Evolutionary conservation across 2,113 vertebrate species (phyloP), one percentile per base, ranked within the genome.

Genomic region (Leuciscus idus): DNA sequence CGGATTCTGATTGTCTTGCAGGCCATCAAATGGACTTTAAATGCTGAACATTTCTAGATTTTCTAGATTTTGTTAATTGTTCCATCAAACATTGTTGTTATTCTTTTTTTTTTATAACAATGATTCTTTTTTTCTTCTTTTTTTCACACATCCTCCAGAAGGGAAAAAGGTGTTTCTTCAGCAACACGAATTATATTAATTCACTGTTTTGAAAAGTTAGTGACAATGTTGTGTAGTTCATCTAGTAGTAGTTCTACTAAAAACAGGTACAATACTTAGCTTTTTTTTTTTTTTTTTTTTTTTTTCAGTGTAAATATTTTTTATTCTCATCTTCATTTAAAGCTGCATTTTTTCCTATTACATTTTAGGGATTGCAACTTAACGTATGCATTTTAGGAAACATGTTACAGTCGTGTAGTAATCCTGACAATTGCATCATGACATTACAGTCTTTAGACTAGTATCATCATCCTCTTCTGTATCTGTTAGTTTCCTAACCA

Each of bases 111-210:
- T 72, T 73, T 30, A 57, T 52, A 15, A 23, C 39, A 15, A 21
- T 72, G 50, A 72, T 79, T 86, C 83, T 11, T 62, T 76, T 62
- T 26, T 26, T 26, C 26, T 26, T 26, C 64, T 11, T 30, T 76
- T 77, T 55, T 64, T 75, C 81, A 30, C 48, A 28, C 15, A 68
- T 72, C 6, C 30, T 80, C 17, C 43, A 81, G 36, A 83, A 83
- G 48, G 39, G 64, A 76, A 86, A 85, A 61, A 30, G 9, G 36
- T 23, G 12, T 80, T 83, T 88, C 74, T 74, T 84, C 9, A 33
- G 30, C 85, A 83, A 30, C 72, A 82, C 36, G 90, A 92, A 95
- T 93, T 91, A 91, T 89, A 92, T 94, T 93, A 92, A 93, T 94
- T 93, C 90, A 81, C 36, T 23, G 21, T 81, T 80, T 93, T 91